Evolutionary conservation across 1,140 invertebrate genomes (phyloP), one percentile per base, ranked within the genome.

Genomic region (Drosophila watanabei): DNA sequence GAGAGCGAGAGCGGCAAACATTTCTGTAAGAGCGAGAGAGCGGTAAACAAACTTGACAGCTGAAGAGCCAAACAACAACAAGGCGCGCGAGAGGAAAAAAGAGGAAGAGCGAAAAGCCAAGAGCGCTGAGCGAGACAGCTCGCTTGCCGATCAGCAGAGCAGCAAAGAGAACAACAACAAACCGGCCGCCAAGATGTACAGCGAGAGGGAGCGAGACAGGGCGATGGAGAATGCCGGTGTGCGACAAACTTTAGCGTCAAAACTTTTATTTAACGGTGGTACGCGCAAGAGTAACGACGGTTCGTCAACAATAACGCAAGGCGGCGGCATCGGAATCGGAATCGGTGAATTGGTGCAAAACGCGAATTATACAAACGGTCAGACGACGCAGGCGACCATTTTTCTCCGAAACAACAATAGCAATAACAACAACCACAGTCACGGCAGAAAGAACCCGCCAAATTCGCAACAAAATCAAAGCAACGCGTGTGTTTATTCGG

Each of bases 191-290:
- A 85, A 75, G 62, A 87, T 87, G 83, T 81, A 81, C 62, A 63
- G 56, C 62, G 76, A 79, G 51, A 62, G 52, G 9, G 61, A 78
- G 59, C 49, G 58, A 45, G 68, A 75, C 11, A 18, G 33, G n/a
- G 51, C 35, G 52, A 39, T 39, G 52, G 59, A 43, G 37, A 61
- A 65, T 57, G 64, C 59, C 59, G 71, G 62, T 45, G 58, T 20
- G 37, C 60, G 51, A 75, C 48, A 72, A 65, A 77, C 73, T 64
- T 30, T 46, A 7, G 14, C 61, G 66, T 57, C 61, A 68, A 73
- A 46, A 54, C 73, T 46, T 76, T 92, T 87, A 91, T 81, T 87
- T 84, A 92, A 92, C 83, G 91, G 82, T 81, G 76, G 85, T 82
- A 76, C 91, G 88, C 77, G 89, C 81, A 82, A 82, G 80, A 81